Percentiles rank a stretch among this genome's conserved stretches.
phyloP scores from a whole-genome alignment of 1,140 invertebrate species.

The Agrypnia vestita region DNA sequence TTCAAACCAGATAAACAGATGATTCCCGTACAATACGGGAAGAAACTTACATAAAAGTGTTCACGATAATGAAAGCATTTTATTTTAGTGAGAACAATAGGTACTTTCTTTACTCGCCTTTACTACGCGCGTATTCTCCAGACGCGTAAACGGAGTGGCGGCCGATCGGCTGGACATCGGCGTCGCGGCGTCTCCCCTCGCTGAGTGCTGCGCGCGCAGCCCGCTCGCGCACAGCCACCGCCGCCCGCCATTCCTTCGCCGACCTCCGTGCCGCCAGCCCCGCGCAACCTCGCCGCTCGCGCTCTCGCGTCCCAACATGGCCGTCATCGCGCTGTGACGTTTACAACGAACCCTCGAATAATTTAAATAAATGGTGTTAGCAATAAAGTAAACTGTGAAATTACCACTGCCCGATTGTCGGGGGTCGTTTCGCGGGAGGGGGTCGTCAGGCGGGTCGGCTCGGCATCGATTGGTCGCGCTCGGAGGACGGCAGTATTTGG shows the following conservation, averaged over 20 bases:
- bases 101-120: too few species aligned
- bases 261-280: conserved; percentile 25
- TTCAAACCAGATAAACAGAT: too few species aligned
- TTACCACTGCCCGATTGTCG: neutral
- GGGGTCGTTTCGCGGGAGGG: neutral
- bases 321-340: conserved; percentile 34
- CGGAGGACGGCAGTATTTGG: conserved; percentile 10
- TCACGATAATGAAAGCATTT: too few species aligned
- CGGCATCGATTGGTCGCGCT: conserved; percentile 16
- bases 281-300: conserved; percentile 37
- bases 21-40: too few species aligned
- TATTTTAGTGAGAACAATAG: too few species aligned
- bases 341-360: conserved; percentile 20
- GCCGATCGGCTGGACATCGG: neutral
- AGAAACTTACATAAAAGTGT: too few species aligned
- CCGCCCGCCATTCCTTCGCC: conserved; percentile 43
- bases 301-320: conserved; percentile 35
- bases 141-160: neutral
- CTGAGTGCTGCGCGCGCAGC: conserved; percentile 18
- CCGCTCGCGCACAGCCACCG: conserved; percentile 33
- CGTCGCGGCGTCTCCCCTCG: conserved; percentile 23
- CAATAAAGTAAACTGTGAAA: conserved; percentile 9
- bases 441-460: neutral
- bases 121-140: conserved; percentile 3
- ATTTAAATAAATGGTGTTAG: neutral